Percentiles rank a stretch among this genome's conserved stretches.
These are phyloP conservation scores for Camponotus fellah DNA, from an alignment of 2,888 invertebrate genomes.

Conservation along the genomic window DNA sequence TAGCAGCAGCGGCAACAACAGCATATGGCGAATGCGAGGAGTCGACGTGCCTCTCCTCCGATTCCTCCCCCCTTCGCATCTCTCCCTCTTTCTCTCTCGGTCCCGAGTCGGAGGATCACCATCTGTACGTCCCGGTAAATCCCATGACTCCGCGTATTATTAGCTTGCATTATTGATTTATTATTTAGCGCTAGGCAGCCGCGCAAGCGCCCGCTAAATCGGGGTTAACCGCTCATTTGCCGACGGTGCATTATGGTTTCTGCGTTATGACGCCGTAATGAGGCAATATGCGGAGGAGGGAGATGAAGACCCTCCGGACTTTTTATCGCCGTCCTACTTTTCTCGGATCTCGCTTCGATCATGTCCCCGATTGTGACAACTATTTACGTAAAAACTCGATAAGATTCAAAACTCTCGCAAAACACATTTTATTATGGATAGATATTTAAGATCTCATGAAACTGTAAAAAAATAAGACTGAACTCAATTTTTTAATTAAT, in stretches of 20 bases:
- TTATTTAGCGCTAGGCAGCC: slow-evolving; percentile 76
- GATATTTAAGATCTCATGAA: neutral
- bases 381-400: slow-evolving; percentile 18
- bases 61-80: slow-evolving; percentile 31
- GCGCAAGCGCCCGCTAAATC: slow-evolving; percentile 78
- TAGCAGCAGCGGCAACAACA: slow-evolving; percentile 46
- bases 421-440: neutral
- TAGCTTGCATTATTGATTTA: slow-evolving; percentile 81
- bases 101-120: slow-evolving; percentile 53
- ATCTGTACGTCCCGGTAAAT: slow-evolving; percentile 65
- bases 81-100: slow-evolving; percentile 19
- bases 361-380: slow-evolving; percentile 2
- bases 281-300: slow-evolving; percentile 29
- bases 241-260: slow-evolving; percentile 73
- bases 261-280: slow-evolving; percentile 62
- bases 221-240: slow-evolving; percentile 82
- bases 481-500: neutral
- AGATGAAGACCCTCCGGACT: slow-evolving; percentile 30
- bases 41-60: slow-evolving; percentile 45
- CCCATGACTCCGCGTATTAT: slow-evolving; percentile 71
- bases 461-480: neutral
- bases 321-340: slow-evolving; percentile 44
- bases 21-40: slow-evolving; percentile 75
- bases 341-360: slow-evolving; percentile 22
- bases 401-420: neutral